These are phyloP conservation scores for Agapostemon virescens DNA, from an alignment of 2,888 invertebrate genomes.

Conservation along the genomic window DNA sequence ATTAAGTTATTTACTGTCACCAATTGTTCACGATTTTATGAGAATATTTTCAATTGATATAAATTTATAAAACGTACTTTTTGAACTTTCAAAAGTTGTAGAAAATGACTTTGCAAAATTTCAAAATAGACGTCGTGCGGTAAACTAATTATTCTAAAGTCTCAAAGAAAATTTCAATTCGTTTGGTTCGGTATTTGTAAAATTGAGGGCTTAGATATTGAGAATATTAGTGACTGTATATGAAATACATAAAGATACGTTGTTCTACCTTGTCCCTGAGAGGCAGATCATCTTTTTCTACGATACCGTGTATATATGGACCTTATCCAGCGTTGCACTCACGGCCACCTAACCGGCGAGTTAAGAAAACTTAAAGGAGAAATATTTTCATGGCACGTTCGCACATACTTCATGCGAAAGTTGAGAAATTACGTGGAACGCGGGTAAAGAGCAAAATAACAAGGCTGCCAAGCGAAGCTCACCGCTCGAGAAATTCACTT, in stretches of 20 bases:
- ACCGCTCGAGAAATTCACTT: constrained; percentile 33
- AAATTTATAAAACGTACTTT: too few species aligned
- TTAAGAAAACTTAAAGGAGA: constrained; percentile 52
- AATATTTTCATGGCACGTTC: constrained; percentile 43
- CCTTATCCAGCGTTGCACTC: background rate
- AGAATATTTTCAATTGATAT: too few species aligned
- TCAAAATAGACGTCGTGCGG: too few species aligned
- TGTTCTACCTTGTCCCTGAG: background rate
- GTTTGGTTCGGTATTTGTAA: too few species aligned
- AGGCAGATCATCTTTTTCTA: background rate
- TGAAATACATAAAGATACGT: background rate
- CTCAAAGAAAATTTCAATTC: too few species aligned
- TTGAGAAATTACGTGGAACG: constrained; percentile 31
- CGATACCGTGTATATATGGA: background rate
- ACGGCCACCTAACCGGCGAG: constrained; percentile 12
- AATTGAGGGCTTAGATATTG: too few species aligned
- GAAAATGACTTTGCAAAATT: too few species aligned
- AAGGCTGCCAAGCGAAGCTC: background rate
- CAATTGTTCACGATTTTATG: too few species aligned
- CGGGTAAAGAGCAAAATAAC: constrained; percentile 24
- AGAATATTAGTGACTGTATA: too few species aligned
- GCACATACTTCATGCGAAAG: constrained; percentile 36
- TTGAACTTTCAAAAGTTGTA: too few species aligned
- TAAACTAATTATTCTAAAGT: too few species aligned
- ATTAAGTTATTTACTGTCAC: too few species aligned